Base-by-base conservation (phyloP, 2,797 vertebrate genomes). In the Microctenopoma lineatum region DNA sequence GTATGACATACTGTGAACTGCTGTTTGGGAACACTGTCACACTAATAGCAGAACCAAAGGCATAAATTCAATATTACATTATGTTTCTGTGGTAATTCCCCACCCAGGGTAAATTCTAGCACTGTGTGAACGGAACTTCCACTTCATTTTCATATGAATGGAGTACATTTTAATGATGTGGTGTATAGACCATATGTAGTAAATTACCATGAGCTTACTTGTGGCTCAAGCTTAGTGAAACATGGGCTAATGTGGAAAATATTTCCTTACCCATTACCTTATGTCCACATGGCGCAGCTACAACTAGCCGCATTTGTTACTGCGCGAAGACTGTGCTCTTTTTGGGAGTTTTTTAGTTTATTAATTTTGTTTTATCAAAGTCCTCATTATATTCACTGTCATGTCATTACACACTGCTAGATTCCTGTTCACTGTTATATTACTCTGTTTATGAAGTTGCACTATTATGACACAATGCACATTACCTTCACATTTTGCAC, bases 1-100 rank as follows among this genome's bases (percentile, higher is more conserved):
- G 25, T 41, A 15, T 41, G 39, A 41, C 44, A 41, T 39, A 34
- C 47, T 13, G n/a, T 44, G 18, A 34, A 52, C 2, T 46, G 11
- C 57, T 13, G 13, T 56, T 34, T 34, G 7, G 32, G 32, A 34
- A 50, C 16, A 41, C 15, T 63, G 27, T 29, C 16, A 42, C 32
- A 3, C 48, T 59, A 60, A 75, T 63, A 56, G 32, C 21, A 69
- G 29, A 60, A 15, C 26, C 42, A 38, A 58, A 14, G 27, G 25
- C 32, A 65, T 47, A 32, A 73, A 66, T 63, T 66, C 58, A 36
- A 56, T 53, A 50, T 66, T 18, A 51, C 25, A 75, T 72, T 18
- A 61, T 47, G 34, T 34, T 50, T 48, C 10, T 10, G 59, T 26
- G 12, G 15, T 15, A 21, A 27, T 12, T 73, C 13, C 18, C 54